Base-by-base conservation (phyloP, 2,797 vertebrate species). In the Brachyalestes nurse region DNA sequence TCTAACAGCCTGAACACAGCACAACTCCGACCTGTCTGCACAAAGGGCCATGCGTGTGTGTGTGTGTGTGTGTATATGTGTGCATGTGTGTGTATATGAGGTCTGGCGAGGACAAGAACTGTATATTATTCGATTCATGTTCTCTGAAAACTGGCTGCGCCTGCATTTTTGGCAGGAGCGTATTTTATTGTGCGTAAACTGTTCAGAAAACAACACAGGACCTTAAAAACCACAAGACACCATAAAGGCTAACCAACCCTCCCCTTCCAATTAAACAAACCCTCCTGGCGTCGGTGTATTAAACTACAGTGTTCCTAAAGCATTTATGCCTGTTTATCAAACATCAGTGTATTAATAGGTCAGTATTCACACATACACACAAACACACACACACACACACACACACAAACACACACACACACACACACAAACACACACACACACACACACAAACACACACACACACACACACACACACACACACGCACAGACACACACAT, bases 1-100 rank as follows among this genome's bases (percentile, higher is more conserved):
- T 82, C 58, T 61, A 60, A 79, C 60, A 72, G 75, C 61, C 47
- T 64, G 38, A 77, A 72, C 61, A 65, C 49, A 79, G 23, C 12
- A 49, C 23, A 82, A 45, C 70, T 51, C 34, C 49, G 64, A n/a
- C 64, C 51, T 47, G 40, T 12, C 38, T 69, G 40, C 73, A 65
- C 62, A 16, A 47, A 65, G 25, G 0, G 55, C n/a, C 17, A 42
- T 78, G 42, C 61, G 19, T 77, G 0, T 65, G 64, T 47, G 28
- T 72, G 25, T 69, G 38, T 66, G 49, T 49, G n/a, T 75, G 45
- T 77, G 38, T 65, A 21, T 75, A 0, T 69, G 61, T 51, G 38
- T 71, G n/a, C 21, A 9, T 75, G 34, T 74, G 34, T 34, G n/a
- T 75, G 47, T 28, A 51, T 34, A 5, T 42, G 42, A 45, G 42